phyloP scores from a whole-genome alignment of 2,113 vertebrate species.

The Prochilodus magdalenae region DNA sequence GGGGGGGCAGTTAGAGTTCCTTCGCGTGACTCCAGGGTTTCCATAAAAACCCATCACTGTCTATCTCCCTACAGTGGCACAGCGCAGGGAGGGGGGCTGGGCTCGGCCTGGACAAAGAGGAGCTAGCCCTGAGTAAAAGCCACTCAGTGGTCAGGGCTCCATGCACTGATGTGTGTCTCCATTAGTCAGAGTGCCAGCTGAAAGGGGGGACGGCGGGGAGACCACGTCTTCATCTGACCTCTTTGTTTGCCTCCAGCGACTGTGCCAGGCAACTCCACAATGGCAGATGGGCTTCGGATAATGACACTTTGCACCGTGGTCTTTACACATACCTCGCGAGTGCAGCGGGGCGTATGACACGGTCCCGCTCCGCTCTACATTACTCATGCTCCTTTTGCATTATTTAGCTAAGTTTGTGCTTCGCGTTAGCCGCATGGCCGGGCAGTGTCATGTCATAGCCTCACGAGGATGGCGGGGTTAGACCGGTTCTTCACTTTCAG shows the following conservation, averaged over 20 bases:
- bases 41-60: constrained; percentile 28
- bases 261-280: constrained; percentile 33
- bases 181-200: constrained; percentile 51
- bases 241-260: constrained; percentile 40
- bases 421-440: constrained; percentile 56
- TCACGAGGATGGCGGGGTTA: background rate
- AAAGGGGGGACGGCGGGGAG: constrained; percentile 30
- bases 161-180: constrained; percentile 45
- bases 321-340: constrained; percentile 10
- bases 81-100: constrained; percentile 34
- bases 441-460: constrained; percentile 26
- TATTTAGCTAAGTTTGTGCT: constrained; percentile 66
- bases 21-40: constrained; percentile 40
- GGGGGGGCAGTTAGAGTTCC: background rate
- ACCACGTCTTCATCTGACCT: constrained; percentile 48
- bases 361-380: constrained; percentile 31
- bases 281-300: constrained; percentile 39
- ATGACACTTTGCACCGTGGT: constrained; percentile 12
- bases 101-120: background rate
- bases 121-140: background rate
- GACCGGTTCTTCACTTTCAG: too few species aligned
- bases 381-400: constrained; percentile 64
- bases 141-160: constrained; percentile 11
- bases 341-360: constrained; percentile 29
- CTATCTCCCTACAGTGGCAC: background rate